phyloP scores from a whole-genome alignment of 2,888 invertebrate species.

The Loripinus fragilis region DNA sequence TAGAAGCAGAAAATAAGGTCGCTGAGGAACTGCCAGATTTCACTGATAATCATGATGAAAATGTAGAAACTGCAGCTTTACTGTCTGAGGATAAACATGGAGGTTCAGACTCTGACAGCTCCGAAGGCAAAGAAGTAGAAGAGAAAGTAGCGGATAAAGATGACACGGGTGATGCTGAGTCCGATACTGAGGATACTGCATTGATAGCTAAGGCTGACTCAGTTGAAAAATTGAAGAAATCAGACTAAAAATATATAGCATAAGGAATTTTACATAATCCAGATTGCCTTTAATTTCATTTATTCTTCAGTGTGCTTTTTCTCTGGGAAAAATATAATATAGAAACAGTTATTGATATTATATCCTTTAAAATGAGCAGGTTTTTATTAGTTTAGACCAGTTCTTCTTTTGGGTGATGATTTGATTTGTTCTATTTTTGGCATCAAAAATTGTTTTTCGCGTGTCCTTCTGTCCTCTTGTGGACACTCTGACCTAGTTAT shows the following conservation, averaged over 20 bases:
- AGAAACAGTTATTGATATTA: too few relatives aligned
- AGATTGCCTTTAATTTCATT: too few relatives aligned
- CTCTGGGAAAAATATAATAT: too few relatives aligned
- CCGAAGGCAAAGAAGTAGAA: neutral
- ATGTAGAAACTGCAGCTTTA: neutral
- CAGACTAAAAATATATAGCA: neutral
- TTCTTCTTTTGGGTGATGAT: too few relatives aligned
- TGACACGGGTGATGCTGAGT: neutral
- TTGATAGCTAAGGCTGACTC: neutral
- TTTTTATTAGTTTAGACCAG: too few relatives aligned
- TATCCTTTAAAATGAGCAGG: too few relatives aligned
- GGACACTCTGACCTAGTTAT: too few relatives aligned
- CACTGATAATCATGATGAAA: neutral
- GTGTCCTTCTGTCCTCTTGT: too few relatives aligned
- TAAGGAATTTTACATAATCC: too few relatives aligned
- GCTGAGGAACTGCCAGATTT: neutral
- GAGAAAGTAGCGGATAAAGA: neutral
- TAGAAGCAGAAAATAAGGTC: neutral
- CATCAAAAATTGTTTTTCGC: too few relatives aligned
- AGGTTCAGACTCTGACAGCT: neutral
- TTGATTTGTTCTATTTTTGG: too few relatives aligned
- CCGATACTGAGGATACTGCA: neutral
- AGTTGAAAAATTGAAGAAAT: neutral
- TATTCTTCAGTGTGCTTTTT: too few relatives aligned
- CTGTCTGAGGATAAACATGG: neutral